Evolutionary conservation across 2,797 vertebrate species (phyloP).

Genomic region (Ctenopoma kingsleyae): DNA sequence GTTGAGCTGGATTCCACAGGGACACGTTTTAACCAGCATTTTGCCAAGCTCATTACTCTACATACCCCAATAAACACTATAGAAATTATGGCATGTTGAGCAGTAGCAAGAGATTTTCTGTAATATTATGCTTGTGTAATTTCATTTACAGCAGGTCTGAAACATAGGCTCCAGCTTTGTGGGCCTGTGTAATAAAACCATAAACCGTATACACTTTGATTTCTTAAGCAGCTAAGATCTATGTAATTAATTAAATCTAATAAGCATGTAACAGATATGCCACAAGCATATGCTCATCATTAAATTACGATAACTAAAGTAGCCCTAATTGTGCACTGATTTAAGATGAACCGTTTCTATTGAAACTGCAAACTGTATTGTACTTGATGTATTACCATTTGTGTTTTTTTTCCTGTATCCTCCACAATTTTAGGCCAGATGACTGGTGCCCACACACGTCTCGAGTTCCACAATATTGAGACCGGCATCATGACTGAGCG

Average conservation of each 20-base stretch:
- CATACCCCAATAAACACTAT: slow-evolving; percentile 33
- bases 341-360: neutral
- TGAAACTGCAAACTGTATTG: too few relatives aligned
- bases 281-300: neutral
- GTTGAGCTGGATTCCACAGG: neutral
- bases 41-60: slow-evolving; percentile 43
- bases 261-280: neutral
- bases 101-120: slow-evolving; percentile 32
- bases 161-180: neutral
- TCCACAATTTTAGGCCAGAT: slow-evolving; percentile 87
- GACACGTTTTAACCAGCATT: slow-evolving; percentile 15
- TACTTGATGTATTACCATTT: neutral
- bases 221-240: neutral
- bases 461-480: slow-evolving; percentile 96
- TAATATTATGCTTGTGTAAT: slow-evolving; percentile 15
- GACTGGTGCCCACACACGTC: slow-evolving; percentile 91
- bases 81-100: slow-evolving; percentile 16
- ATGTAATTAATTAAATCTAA: slow-evolving; percentile 13
- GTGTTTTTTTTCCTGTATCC: neutral
- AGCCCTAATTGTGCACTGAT: neutral
- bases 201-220: neutral
- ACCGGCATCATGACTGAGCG: slow-evolving; percentile 97
- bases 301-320: neutral
- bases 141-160: slow-evolving; percentile 26
- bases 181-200: neutral